A percentile compares a stretch with the other conserved stretches of the same genome.
These are phyloP conservation scores for Morelia viridis DNA, from an alignment of 2,797 vertebrate species.

Conservation along the genomic window DNA sequence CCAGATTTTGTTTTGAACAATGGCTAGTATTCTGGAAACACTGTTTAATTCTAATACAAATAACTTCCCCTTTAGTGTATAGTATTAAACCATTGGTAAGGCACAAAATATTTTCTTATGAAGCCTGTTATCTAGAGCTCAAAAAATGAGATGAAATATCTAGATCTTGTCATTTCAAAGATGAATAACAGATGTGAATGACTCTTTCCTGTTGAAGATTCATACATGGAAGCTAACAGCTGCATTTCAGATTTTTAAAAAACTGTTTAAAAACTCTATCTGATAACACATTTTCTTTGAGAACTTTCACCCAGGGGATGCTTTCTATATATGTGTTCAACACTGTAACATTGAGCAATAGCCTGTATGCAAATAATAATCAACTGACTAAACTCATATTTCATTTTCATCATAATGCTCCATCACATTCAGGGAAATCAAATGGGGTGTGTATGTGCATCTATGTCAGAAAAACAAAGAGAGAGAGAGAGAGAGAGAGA, in stretches of 20 bases:
- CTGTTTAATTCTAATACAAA: not conserved
- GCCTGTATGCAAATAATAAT: not conserved
- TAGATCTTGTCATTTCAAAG: not conserved
- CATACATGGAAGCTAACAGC: not conserved
- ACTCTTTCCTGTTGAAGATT: not conserved
- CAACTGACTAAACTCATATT: not conserved
- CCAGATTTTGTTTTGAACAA: not conserved
- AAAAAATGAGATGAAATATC: rapidly evolving
- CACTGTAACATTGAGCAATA: not conserved
- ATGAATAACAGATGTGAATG: not conserved
- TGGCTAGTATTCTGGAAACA: not conserved
- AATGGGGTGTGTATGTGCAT: not conserved
- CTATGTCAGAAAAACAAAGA: not conserved
- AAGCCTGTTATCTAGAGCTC: not conserved
- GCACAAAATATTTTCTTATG: not conserved
- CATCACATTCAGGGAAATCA: not conserved
- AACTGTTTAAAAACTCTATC: not conserved
- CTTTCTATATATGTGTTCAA: not conserved
- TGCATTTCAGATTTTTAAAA: not conserved
- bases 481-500: too few relatives aligned
- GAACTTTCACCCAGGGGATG: not conserved
- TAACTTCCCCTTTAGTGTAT: not conserved
- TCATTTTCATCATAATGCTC: not conserved
- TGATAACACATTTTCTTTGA: not conserved
- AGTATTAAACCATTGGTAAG: not conserved